Evolutionary conservation across 2,113 vertebrate genomes (phyloP).

Genomic region (Laticauda laticaudata): DNA sequence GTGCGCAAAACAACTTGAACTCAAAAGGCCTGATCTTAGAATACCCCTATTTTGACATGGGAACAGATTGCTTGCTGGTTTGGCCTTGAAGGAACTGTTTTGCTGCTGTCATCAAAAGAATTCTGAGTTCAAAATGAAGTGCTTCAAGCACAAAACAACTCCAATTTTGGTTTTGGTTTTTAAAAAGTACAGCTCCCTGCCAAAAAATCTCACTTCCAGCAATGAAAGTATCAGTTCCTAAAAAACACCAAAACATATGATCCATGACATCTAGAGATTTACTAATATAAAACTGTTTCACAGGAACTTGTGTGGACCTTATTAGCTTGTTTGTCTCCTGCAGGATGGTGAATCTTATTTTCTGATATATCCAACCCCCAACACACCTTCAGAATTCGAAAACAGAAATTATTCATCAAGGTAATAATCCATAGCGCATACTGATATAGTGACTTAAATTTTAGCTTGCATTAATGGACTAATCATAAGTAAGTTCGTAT

Average conservation of each 20-base stretch:
- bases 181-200: background rate
- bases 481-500: slow-evolving; percentile 4
- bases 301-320: background rate
- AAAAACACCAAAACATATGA: background rate
- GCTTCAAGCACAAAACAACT: background rate
- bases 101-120: background rate
- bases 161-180: background rate
- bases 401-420: background rate
- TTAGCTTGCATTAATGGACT: slow-evolving; percentile 11
- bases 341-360: background rate
- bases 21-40: background rate
- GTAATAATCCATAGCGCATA: slow-evolving; percentile 22
- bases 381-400: background rate
- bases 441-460: slow-evolving; percentile 14
- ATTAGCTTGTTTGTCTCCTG: background rate
- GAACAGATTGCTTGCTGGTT: background rate
- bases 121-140: background rate
- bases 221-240: background rate
- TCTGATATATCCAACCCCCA: background rate
- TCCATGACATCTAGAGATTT: background rate
- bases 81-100: background rate
- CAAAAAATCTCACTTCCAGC: background rate
- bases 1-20: background rate
- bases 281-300: background rate
- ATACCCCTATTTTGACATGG: background rate